phyloP scores from a whole-genome alignment of 2,113 vertebrate genomes.

The Gyps fulvus region DNA sequence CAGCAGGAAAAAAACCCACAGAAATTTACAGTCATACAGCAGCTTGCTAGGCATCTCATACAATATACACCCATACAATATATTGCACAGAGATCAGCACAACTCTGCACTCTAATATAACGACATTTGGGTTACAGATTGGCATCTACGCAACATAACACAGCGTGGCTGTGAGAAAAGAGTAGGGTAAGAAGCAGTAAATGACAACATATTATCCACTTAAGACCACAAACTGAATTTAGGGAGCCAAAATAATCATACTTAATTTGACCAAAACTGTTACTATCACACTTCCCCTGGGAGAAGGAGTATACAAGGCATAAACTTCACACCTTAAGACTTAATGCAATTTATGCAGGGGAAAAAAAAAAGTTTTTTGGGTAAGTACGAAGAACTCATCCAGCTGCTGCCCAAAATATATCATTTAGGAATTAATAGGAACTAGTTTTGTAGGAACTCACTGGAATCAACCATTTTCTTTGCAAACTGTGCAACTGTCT shows the following conservation, averaged over 20 bases:
- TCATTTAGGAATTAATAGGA: not conserved
- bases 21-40: not conserved
- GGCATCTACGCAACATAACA: not conserved
- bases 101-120: not conserved
- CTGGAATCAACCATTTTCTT: not conserved
- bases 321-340: not conserved
- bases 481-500: not conserved
- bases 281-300: not conserved
- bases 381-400: not conserved
- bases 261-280: not conserved
- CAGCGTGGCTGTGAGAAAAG: not conserved
- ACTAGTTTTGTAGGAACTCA: not conserved
- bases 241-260: not conserved
- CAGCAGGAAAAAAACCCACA: not conserved
- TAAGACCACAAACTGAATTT: not conserved
- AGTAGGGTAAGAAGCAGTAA: not conserved
- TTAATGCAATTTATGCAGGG: not conserved
- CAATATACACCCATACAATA: not conserved
- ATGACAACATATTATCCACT: not conserved
- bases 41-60: not conserved
- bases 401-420: not conserved
- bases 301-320: not conserved
- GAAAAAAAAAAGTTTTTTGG: too few species aligned
- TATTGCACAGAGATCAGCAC: not conserved
- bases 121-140: not conserved